These are phyloP conservation scores for Diadumene lineata DNA, from an alignment of 92 coral and sea anemone genomes.

Conservation along the genomic window DNA sequence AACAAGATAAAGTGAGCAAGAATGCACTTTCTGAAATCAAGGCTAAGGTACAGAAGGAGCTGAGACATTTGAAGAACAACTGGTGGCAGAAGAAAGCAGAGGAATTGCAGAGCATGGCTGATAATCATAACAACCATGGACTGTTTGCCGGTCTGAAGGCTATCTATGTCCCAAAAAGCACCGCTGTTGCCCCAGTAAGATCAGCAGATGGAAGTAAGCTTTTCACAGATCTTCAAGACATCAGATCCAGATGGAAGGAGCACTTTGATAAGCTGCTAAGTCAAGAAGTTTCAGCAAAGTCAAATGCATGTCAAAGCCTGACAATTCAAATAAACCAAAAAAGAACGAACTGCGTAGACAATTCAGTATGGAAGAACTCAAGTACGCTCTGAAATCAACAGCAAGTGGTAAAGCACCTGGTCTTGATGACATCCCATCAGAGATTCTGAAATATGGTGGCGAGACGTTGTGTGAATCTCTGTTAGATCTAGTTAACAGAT, in stretches of 20 bases:
- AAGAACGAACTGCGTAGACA: background rate
- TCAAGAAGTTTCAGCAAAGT: conserved; percentile 11
- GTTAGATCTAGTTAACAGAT: background rate
- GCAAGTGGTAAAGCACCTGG: conserved; percentile 4
- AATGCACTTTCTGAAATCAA: too few species aligned
- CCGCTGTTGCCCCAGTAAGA: conserved; percentile 22
- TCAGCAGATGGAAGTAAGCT: conserved; percentile 12
- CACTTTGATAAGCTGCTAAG: conserved; percentile 15
- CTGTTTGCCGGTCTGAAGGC: conserved; percentile 22
- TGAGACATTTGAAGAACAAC: conserved; percentile 15
- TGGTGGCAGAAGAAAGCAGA: conserved; percentile 30
- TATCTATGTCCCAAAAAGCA: conserved; percentile 32
- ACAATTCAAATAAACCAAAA: background rate
- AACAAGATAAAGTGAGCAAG: too few species aligned
- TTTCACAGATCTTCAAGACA: background rate
- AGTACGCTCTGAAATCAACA: background rate
- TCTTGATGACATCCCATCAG: background rate
- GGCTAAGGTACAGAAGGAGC: conserved; percentile 12
- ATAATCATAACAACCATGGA: conserved; percentile 17
- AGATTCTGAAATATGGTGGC: background rate
- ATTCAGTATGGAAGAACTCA: background rate
- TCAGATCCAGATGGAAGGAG: conserved; percentile 17
- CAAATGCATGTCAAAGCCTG: background rate
- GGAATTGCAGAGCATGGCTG: conserved; percentile 31
- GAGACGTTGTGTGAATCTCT: background rate